Conservation (phyloP, 2,797 vertebrate species). For the Coilia nasus region DNA sequence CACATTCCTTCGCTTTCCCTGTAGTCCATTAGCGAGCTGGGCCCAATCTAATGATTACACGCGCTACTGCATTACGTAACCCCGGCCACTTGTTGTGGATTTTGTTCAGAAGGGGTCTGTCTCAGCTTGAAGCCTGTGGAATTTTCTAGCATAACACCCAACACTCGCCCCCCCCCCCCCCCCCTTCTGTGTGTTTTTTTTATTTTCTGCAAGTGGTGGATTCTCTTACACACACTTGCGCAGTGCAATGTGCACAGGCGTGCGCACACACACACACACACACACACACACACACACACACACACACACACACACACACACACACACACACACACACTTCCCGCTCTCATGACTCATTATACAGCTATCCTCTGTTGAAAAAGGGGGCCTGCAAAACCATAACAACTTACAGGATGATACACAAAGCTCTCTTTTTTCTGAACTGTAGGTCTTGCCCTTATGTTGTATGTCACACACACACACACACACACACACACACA, state of each 20-base stretch:
- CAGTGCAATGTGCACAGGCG: neutral
- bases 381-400: neutral
- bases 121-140: neutral
- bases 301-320: conserved; percentile 23
- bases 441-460: conserved; percentile 35
- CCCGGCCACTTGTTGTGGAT: conserved; percentile 9
- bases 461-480: conserved; percentile 15
- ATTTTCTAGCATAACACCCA: neutral
- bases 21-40: neutral
- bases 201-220: neutral
- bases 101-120: neutral
- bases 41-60: neutral
- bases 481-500: neutral
- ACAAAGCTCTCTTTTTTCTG: neutral
- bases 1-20: neutral
- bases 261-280: neutral
- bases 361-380: neutral
- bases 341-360: neutral
- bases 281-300: neutral
- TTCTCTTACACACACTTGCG: neutral
- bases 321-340: neutral
- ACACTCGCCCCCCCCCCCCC: neutral
- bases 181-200: neutral
- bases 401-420: neutral
- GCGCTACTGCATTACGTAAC: conserved; percentile 17